Base-by-base conservation (phyloP, 2,797 vertebrate genomes). In the Gymnothorax javanicus region DNA sequence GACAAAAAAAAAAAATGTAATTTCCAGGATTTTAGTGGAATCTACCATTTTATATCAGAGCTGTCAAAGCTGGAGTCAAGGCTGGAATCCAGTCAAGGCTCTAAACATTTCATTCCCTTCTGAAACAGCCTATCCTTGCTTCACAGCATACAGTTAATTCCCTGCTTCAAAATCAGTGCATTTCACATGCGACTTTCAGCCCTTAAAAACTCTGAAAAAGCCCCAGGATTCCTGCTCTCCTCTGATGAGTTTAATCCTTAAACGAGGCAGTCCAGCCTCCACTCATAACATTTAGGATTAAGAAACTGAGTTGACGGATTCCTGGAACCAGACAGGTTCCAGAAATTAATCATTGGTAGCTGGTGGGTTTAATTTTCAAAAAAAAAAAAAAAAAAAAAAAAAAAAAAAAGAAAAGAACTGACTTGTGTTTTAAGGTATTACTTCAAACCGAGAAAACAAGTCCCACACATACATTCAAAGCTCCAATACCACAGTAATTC, bases 51-150 rank as follows among this genome's bases (percentile, higher is more conserved):
- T 81, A 81, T 23, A 81, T 81, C 54, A 81, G n/a, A 81, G 12
- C 77, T 33, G 50, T 81, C 50, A 81, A 79, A 79, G 77, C 52
- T 81, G 52, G 50, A 81, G 77, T n/a, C n/a, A n/a, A n/a, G n/a
- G n/a, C n/a, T n/a, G n/a, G n/a, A n/a, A 56, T 52, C 77, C 50
- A 23, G 77, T 56, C 77, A 56, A 81, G 77, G 43, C 50, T 23
- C 52, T 54, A 2, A 23, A 56, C 7, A 79, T 79, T 50, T 52
- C 33, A 43, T 4, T 43, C 33, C 43, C 73, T 52, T 4, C 33
- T 20, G 43, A 82, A 57, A 82, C 50, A 4, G 77, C 54, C 11
- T 54, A 12, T 54, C 7, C 79, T 58, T 17, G 79, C 7, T 58
- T 82, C n/a, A 82, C 4, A 23, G 56, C 25, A 57, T n/a, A 57